These are phyloP conservation scores for Tapera naevia DNA, from an alignment of 2,797 vertebrate genomes.

Conservation along the genomic window DNA sequence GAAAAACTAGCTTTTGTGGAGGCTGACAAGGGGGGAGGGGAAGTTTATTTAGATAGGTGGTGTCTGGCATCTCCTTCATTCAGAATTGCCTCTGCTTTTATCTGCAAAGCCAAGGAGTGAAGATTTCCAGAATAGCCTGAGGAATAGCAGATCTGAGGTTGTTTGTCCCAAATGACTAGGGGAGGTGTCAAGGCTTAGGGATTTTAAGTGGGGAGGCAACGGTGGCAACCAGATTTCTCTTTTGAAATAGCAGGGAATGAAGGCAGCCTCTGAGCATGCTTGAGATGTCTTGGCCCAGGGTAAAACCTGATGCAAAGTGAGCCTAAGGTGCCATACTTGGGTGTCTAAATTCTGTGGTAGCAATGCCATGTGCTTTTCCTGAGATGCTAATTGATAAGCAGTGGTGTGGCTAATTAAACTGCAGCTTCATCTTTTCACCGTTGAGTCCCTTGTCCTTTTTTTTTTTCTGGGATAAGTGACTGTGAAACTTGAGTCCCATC, in stretches of 20 bases:
- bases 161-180: not conserved
- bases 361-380: not conserved
- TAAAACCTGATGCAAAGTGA: rapidly evolving
- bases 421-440: not conserved
- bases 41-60: not conserved
- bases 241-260: not conserved
- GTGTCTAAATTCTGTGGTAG: not conserved
- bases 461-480: not conserved
- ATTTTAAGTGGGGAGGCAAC: not conserved
- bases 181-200: not conserved
- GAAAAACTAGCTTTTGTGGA: not conserved
- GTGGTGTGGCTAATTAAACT: not conserved
- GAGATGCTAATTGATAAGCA: not conserved
- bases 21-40: not conserved
- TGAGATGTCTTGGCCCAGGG: not conserved
- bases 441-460: not conserved
- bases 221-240: not conserved
- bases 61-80: not conserved
- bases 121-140: not conserved
- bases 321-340: rapidly evolving
- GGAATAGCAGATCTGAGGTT: not conserved
- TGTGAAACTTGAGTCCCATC: not conserved
- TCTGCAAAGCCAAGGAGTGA: not conserved
- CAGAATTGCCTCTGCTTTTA: not conserved
- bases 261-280: not conserved